These are phyloP conservation scores for Propithecus perrieri DNA, from an alignment of 2,797 vertebrate species.

Conservation along the genomic window DNA sequence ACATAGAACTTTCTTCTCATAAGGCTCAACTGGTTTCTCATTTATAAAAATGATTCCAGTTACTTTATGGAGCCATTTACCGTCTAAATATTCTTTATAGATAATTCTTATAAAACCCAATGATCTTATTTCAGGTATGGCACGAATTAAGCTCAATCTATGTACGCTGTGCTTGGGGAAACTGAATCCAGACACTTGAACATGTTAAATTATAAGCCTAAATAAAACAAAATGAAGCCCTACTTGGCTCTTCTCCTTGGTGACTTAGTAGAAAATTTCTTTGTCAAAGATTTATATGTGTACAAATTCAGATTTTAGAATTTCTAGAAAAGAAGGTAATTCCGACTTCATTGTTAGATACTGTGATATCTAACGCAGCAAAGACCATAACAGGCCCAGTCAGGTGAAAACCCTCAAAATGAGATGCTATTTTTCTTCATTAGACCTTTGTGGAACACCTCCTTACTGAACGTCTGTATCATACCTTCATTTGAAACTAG, in stretches of 20 bases:
- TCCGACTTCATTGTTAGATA: not conserved
- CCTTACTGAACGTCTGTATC: not conserved
- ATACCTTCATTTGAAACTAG: not conserved
- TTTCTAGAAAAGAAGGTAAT: not conserved
- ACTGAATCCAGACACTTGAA: not conserved
- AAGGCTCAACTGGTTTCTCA: not conserved
- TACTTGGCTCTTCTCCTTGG: not conserved
- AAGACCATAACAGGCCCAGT: not conserved
- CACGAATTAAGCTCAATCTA: not conserved
- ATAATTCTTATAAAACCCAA: not conserved
- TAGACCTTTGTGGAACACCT: not conserved
- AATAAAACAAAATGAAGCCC: conserved; percentile 32
- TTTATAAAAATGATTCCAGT: not conserved
- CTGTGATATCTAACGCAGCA: not conserved
- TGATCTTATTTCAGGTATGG: not conserved
- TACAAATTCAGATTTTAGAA: not conserved
- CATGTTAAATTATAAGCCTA: not conserved
- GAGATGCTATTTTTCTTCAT: not conserved
- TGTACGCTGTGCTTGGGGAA: not conserved
- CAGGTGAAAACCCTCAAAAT: conserved; percentile 2
- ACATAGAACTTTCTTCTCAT: not conserved
- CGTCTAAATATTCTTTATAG: not conserved
- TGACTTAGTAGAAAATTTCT: not conserved
- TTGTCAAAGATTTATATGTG: not conserved
- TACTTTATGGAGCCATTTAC: not conserved